A percentile compares a stretch with the other conserved stretches of the same genome.
Evolutionary conservation across 2,113 vertebrate genomes (phyloP).

Genomic region (Calypte anna): DNA sequence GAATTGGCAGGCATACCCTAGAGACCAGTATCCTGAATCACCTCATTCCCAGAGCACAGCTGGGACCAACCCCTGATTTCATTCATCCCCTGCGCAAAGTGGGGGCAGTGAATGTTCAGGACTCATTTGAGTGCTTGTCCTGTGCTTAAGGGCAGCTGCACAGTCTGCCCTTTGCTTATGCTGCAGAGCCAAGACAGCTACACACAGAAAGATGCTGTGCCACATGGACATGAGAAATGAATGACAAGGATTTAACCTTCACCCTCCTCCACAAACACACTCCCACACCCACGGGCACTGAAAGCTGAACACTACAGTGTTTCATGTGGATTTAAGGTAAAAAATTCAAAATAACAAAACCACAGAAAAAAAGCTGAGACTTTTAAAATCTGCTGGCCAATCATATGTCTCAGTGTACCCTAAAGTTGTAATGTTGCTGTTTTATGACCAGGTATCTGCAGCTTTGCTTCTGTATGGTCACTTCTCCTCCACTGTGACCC

Average conservation of each 20-base stretch:
- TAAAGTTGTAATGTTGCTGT: not conserved
- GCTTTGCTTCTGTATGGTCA: not conserved
- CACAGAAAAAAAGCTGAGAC: not conserved
- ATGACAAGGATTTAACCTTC: not conserved
- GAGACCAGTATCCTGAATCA: not conserved
- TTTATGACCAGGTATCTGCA: not conserved
- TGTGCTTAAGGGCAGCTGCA: not conserved
- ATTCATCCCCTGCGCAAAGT: not conserved
- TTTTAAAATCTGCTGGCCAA: not conserved
- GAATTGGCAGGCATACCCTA: not conserved
- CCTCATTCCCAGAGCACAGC: not conserved
- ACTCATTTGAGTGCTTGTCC: not conserved
- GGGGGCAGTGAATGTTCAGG: not conserved
- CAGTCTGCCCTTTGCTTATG: not conserved
- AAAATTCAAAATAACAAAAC: not conserved
- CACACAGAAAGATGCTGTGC: not conserved
- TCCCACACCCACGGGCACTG: not conserved
- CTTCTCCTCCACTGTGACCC: not conserved
- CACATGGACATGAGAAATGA: not conserved
- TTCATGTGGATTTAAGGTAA: not conserved
- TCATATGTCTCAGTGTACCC: too few relatives aligned
- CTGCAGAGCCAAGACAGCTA: not conserved
- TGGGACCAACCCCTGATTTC: not conserved
- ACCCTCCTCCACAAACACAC: not conserved
- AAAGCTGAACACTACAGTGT: not conserved